Base-by-base conservation (phyloP, 2,113 vertebrate genomes). In the Nibea albiflora region DNA sequence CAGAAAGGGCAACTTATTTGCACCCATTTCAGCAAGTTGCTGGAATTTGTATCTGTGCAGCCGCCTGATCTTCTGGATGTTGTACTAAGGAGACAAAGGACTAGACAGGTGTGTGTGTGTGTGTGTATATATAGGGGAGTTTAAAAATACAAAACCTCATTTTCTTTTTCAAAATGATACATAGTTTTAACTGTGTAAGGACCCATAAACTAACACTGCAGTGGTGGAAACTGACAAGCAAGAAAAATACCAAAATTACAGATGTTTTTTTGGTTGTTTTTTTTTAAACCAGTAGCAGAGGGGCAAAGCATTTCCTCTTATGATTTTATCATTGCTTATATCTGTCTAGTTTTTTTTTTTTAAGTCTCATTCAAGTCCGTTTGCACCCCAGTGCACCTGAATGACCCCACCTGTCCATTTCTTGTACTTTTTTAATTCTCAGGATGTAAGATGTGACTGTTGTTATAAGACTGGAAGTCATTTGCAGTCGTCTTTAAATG, bases 401-500 rank as follows among this genome's bases (percentile, higher is more conserved):
- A 85, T 73, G 54, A 83, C 81, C 83, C 74, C 88, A 74, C 61
- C 73, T 49, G 35, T 86, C 58, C 74, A 39, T 83, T 90, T 71
- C 65, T 90, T 86, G 79, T 50, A 64, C 92, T 91, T 94, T 93
- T 93, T 82, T 85, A 77, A 81, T 95, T 94, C 96, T 98, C 97
- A 97, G 96, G 96, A 97, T 94, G 95, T 95, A 93, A 96, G 92
- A 91, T 94, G 95, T 95, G 94, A 95, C 93, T 95, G 94, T 94
- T 94, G 57, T 95, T 87, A 95, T 94, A 93, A 83, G 91, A 95
- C 94, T 95, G 95, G 95, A 96, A 95, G 88, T 95, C 24, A 82
- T 81, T 84, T 84, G 66, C 67, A 74, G 88, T 86, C 85, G 81
- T 95, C 93, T 96, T 96, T 96, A 95, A 96, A 95, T 92, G 90